Conservation (phyloP, 2,113 vertebrate species). For the Ovibos moschatus region DNA sequence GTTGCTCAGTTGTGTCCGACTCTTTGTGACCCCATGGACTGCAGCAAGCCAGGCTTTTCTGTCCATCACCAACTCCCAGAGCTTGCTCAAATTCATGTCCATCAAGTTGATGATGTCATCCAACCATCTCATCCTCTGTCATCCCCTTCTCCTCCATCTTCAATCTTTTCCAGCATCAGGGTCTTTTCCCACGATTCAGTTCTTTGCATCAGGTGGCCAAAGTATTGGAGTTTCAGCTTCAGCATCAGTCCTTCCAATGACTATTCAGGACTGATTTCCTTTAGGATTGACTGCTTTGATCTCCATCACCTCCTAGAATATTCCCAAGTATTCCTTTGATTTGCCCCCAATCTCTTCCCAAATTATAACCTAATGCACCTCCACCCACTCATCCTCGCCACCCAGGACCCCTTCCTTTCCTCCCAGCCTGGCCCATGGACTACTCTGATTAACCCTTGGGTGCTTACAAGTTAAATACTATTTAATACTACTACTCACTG, state of each 20-base stretch:
- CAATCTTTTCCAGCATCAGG: neutral
- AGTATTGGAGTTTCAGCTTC: neutral
- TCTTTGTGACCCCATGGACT: neutral
- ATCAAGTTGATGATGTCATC: neutral
- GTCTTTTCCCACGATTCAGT: neutral
- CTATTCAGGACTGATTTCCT: neutral
- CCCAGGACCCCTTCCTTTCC: neutral
- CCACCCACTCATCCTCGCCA: neutral
- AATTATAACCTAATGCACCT: neutral
- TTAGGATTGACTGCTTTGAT: neutral
- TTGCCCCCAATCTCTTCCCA: neutral
- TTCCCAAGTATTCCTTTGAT: neutral
- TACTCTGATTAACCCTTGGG: neutral
- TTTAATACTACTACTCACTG: neutral
- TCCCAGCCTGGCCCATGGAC: neutral
- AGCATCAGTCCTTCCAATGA: neutral
- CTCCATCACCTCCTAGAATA: neutral
- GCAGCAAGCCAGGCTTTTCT: neutral
- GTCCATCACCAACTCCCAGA: neutral
- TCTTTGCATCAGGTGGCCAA: neutral
- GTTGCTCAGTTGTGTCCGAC: neutral
- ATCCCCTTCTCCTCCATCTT: neutral
- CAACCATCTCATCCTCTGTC: neutral
- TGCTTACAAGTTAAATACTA: neutral
- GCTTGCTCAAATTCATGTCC: neutral